Evolutionary conservation across 2,888 invertebrate genomes (phyloP).

Genomic region (Oxycera nigricornis): DNA sequence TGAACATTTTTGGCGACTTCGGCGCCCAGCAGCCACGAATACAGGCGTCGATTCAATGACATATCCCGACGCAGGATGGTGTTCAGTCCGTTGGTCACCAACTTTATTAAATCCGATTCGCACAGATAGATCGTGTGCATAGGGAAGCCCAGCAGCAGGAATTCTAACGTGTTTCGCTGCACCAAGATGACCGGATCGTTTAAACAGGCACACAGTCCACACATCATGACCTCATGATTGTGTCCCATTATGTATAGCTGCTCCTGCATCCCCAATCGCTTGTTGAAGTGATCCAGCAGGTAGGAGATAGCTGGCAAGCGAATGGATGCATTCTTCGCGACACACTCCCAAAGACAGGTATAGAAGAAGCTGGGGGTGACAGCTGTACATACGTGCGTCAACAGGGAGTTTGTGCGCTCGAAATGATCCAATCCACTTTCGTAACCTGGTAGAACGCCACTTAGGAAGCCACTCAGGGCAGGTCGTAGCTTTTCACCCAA

Average conservation of each 20-base stretch:
- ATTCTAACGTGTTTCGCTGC: slow-evolving; percentile 84
- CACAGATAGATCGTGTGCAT: slow-evolving; percentile 78
- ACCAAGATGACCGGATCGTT: slow-evolving; percentile 83
- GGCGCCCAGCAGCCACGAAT: slow-evolving; percentile 82
- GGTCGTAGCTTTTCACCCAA: slow-evolving; percentile 74
- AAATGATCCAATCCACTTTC: slow-evolving; percentile 86
- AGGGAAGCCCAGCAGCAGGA: slow-evolving; percentile 82
- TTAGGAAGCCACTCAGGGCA: slow-evolving; percentile 84
- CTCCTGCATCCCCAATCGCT: slow-evolving; percentile 78
- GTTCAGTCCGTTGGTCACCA: slow-evolving; percentile 76
- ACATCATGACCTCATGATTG: slow-evolving; percentile 82
- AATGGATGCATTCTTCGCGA: slow-evolving; percentile 80
- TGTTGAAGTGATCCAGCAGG: slow-evolving; percentile 80
- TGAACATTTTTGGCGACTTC: slow-evolving; percentile 66
- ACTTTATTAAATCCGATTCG: slow-evolving; percentile 72
- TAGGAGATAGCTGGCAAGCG: slow-evolving; percentile 83
- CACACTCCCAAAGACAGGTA: slow-evolving; percentile 87
- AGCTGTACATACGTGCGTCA: slow-evolving; percentile 69
- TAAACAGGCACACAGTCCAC: slow-evolving; percentile 78
- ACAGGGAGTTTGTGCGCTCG: slow-evolving; percentile 68
- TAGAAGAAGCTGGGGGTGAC: slow-evolving; percentile 83
- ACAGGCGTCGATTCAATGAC: slow-evolving; percentile 85
- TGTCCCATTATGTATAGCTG: slow-evolving; percentile 84
- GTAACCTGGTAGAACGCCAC: slow-evolving; percentile 85
- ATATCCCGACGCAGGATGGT: slow-evolving; percentile 84